Base-by-base conservation (phyloP, 2,797 vertebrate species). In the Phataginus tetradactyla region DNA sequence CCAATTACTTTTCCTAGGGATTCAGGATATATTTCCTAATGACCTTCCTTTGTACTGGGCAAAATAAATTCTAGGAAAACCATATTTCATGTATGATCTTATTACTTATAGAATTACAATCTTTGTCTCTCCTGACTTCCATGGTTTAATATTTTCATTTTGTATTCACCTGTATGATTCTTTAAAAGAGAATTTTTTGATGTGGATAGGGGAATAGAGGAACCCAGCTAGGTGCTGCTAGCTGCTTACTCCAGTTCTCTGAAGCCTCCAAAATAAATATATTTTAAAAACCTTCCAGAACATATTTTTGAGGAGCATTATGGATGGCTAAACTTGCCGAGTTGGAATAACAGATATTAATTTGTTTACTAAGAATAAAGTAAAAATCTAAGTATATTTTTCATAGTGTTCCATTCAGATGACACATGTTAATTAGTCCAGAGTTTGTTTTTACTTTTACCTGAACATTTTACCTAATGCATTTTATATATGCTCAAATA, bases 151-250 rank as follows among this genome's bases (percentile, higher is more conserved):
- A 57, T 64, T 96, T 96, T 81, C 79, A 91, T 89, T 88, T 74
- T 94, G 34, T 53, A 37, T 45, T 91, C 42, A 49, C 77, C 42
- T 53, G 17, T 77, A 49, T 85, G 39, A 96, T 34, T 85, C 45
- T 77, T 93, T 92, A 66, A 94, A 89, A 61, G 53, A 75, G 2
- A 86, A 25, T 57, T 37, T 79, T 89, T 90, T 57, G 4, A 8
- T 68, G 51, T 89, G 17, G 13, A 21, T 53, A n/a, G 5, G 5
- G 4, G 10, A 23, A 59, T 87, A 77, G 20, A 49, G 32, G 61
- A 95, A 80, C 59, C 95, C 98, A 89, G 94, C 96, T 97, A 97
- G 96, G 92, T 90, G 96, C 93, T 96, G 81, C 90, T 97, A 98
- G 97, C 86, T 98, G 93, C 94, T 96, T 91, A 96, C 61, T 97